Conservation (phyloP, 2,888 invertebrate species). For the Protula sp. region DNA sequence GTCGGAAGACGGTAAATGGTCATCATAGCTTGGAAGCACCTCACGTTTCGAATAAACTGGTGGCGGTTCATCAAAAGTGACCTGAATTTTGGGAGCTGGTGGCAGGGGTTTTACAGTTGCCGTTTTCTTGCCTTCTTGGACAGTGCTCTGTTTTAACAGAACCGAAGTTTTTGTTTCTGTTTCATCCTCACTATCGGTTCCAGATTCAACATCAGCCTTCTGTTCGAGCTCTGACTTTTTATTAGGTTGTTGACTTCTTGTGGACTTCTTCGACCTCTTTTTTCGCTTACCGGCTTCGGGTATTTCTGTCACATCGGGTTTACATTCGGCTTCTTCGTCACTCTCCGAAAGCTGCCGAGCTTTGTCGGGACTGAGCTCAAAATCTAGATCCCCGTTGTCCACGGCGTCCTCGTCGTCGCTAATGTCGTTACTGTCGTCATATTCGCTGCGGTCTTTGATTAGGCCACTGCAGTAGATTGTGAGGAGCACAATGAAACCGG, state of each 20-base stretch:
- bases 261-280: too few species aligned
- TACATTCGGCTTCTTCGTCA: too few species aligned
- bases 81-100: too few species aligned
- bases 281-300: too few species aligned
- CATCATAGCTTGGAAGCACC: slow-evolving; percentile 1
- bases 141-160: not conserved
- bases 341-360: too few species aligned
- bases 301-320: too few species aligned
- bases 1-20: not conserved
- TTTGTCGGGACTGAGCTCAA: too few species aligned
- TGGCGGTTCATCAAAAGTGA: slow-evolving; percentile 4
- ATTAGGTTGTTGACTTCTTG: too few species aligned
- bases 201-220: not conserved
- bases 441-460: slow-evolving; percentile 11
- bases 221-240: not conserved
- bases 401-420: slow-evolving; percentile 4
- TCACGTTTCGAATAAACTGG: not conserved
- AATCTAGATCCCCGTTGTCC: not conserved
- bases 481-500: slow-evolving; percentile 18
- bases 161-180: not conserved
- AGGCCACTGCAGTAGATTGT: slow-evolving; percentile 23
- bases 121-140: not conserved
- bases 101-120: not conserved
- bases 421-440: not conserved
- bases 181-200: not conserved